phyloP scores from a whole-genome alignment of 2,888 invertebrate genomes.

The Zhuqinia jingwanae region DNA sequence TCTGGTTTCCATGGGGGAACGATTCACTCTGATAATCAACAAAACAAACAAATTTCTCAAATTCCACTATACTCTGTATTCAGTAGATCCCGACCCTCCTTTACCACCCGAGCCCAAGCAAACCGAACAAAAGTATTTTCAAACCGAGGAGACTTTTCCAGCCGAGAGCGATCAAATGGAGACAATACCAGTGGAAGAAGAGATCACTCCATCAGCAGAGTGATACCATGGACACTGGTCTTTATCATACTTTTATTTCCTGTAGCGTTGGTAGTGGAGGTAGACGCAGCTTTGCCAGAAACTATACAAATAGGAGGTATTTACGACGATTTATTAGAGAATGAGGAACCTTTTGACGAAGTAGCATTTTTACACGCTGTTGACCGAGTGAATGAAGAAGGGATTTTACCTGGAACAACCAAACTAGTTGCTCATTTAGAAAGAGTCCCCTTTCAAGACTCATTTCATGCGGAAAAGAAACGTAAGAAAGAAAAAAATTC shows the following conservation, averaged over 20 bases:
- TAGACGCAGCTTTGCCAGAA: not conserved
- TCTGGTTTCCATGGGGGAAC: not conserved
- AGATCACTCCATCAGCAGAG: too few relatives aligned
- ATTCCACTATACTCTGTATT: not conserved
- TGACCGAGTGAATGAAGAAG: not conserved
- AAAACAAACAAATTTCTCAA: not conserved
- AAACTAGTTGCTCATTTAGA: not conserved
- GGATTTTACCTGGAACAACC: not conserved
- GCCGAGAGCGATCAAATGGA: too few relatives aligned
- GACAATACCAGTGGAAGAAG: too few relatives aligned
- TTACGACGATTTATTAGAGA: not conserved
- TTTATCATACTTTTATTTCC: not conserved
- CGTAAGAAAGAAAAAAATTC: not conserved
- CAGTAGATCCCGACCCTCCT: too few relatives aligned
- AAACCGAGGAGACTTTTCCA: not conserved
- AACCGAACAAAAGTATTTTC: too few relatives aligned
- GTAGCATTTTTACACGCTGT: slow-evolving; percentile 32
- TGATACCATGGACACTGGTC: not conserved
- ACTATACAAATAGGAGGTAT: slow-evolving; percentile 13
- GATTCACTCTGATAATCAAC: not conserved
- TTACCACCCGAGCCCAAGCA: too few relatives aligned
- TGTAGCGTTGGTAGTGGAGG: not conserved
- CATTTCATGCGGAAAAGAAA: slow-evolving; percentile 12
- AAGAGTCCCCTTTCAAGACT: slow-evolving; percentile 6
- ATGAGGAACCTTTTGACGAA: not conserved